Conservation (phyloP, 1,140 invertebrate genomes). For the Neuroterus valhalla region DNA sequence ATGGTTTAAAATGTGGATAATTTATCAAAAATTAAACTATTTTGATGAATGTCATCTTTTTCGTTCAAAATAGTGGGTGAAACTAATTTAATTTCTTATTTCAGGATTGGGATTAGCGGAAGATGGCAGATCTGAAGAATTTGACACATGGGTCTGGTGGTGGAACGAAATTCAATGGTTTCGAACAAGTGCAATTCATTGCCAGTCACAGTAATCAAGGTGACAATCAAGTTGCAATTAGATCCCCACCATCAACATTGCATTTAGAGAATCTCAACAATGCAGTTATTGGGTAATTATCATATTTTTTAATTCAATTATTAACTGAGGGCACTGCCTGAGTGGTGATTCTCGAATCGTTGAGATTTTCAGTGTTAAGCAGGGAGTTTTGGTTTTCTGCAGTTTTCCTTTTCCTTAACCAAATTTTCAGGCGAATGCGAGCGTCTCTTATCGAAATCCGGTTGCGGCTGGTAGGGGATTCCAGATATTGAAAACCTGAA, state of each 20-base stretch:
- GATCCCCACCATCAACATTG: conserved; percentile 64
- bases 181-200: conserved; percentile 72
- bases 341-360: background rate
- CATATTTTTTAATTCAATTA: background rate
- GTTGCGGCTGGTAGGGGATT: too few species aligned
- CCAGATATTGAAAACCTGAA: too few species aligned
- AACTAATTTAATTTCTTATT: conserved; percentile 40
- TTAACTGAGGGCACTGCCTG: too few species aligned
- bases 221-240: conserved; percentile 72
- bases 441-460: too few species aligned
- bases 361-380: too few species aligned
- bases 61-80: background rate
- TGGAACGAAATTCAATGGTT: conserved; percentile 66
- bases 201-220: conserved; percentile 69
- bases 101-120: conserved; percentile 58
- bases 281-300: conserved; percentile 62
- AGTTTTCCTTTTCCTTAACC: too few species aligned
- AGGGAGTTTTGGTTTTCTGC: too few species aligned
- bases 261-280: conserved; percentile 70
- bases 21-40: too few species aligned
- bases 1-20: too few species aligned
- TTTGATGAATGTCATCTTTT: too few species aligned
- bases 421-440: too few species aligned
- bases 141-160: conserved; percentile 59
- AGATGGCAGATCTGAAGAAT: conserved; percentile 71